These are phyloP conservation scores for Corythornis leucogaster DNA, from an alignment of 2,797 vertebrate genomes.

Conservation along the genomic window DNA sequence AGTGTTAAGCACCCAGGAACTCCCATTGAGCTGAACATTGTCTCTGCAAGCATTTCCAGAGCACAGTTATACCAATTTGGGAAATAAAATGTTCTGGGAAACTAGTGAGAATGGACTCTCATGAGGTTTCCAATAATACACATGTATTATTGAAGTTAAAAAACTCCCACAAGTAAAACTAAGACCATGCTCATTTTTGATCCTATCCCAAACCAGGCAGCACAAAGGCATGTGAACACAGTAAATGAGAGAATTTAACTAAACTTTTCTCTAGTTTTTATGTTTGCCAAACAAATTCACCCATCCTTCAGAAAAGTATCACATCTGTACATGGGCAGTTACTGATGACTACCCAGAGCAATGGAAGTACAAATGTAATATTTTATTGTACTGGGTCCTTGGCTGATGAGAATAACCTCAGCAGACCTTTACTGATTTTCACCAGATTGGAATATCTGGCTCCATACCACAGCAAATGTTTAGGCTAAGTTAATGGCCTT, in stretches of 20 bases:
- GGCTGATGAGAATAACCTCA: slow-evolving; percentile 35
- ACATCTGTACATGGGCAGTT: not conserved
- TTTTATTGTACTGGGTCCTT: not conserved
- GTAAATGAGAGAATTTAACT: not conserved
- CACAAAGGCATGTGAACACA: slow-evolving; percentile 8
- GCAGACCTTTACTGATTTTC: slow-evolving; percentile 34
- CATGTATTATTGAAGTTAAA: slow-evolving; percentile 61
- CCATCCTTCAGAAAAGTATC: not conserved
- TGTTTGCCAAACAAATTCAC: slow-evolving; percentile 1
- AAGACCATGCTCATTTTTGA: slow-evolving; percentile 44
- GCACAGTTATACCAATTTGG: slow-evolving; percentile 24
- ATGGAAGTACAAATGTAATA: not conserved
- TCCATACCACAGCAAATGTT: slow-evolving; percentile 40
- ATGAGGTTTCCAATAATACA: slow-evolving; percentile 64
- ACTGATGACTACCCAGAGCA: not conserved
- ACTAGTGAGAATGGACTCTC: slow-evolving; percentile 51
- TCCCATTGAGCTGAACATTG: not conserved
- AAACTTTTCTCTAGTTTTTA: slow-evolving; percentile 28
- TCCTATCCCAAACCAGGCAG: slow-evolving; percentile 54
- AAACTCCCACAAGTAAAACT: slow-evolving; percentile 47
- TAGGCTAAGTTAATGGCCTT: slow-evolving; percentile 31
- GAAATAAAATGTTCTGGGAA: slow-evolving; percentile 60
- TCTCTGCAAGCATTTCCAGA: slow-evolving; percentile 43
- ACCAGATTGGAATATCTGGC: slow-evolving; percentile 40
- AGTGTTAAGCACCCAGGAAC: slow-evolving; percentile 22